These are phyloP conservation scores for Palythoa grandis DNA, from an alignment of 92 coral and sea anemone genomes.

Conservation along the genomic window DNA sequence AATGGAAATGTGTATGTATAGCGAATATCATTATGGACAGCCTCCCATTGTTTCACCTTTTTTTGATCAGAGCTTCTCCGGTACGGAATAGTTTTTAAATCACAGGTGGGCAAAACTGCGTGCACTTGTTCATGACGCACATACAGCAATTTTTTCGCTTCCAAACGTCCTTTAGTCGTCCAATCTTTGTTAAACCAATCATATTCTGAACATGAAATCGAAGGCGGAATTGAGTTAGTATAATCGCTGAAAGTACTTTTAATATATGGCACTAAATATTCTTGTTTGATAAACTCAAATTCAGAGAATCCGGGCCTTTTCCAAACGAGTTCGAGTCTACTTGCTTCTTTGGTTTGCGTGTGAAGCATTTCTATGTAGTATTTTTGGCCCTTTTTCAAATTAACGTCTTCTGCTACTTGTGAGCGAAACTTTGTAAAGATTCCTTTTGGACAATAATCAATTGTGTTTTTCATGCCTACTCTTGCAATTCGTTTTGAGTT, in stretches of 20 bases:
- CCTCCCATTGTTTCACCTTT: constrained; percentile 29
- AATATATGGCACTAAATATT: constrained; percentile 3
- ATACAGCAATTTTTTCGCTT: neutral
- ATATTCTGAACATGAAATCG: neutral
- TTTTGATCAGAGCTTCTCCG: neutral
- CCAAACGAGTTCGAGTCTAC: constrained; percentile 24
- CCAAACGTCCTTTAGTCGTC: neutral
- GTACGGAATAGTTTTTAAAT: neutral
- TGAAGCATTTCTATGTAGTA: constrained; percentile 29
- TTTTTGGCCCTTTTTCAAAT: constrained; percentile 4
- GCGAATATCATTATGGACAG: neutral
- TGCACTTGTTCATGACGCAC: constrained; percentile 15
- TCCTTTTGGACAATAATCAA: constrained; percentile 37
- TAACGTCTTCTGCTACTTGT: constrained; percentile 9
- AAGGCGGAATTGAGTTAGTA: neutral
- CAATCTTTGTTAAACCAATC: neutral
- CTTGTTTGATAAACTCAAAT: neutral
- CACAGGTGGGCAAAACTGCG: constrained; percentile 10
- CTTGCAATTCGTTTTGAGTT: constrained; percentile 24
- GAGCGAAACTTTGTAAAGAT: constrained; percentile 28
- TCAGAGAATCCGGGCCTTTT: constrained; percentile 1
- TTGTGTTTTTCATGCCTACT: constrained; percentile 2
- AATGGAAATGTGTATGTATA: constrained; percentile 23
- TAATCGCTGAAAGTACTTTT: too few species aligned
- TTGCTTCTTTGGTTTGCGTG: neutral